A percentile compares a stretch with the other conserved stretches of the same genome.
Evolutionary conservation across 2,797 vertebrate species (phyloP).

Genomic region (Uromys caudimaculatus): DNA sequence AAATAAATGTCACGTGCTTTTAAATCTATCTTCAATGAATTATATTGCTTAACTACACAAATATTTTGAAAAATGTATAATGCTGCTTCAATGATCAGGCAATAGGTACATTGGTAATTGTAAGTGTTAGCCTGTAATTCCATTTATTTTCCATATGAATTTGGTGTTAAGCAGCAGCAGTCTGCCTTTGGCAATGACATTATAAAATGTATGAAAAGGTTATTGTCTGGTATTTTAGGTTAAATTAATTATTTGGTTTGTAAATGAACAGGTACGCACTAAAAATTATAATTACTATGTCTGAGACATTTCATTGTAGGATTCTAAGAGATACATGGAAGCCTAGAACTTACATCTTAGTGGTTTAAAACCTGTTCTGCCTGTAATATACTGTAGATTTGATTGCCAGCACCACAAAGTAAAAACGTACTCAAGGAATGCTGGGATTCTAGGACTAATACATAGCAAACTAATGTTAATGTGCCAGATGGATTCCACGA

Average conservation of each 20-base stretch:
- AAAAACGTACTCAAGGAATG: background rate
- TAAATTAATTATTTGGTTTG: constrained; percentile 64
- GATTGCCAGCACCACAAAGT: background rate
- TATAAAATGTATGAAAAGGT: constrained; percentile 22
- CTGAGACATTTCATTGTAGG: background rate
- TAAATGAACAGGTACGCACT: constrained; percentile 17
- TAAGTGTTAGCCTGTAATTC: constrained; percentile 18
- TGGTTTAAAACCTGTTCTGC: background rate
- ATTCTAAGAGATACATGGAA: background rate
- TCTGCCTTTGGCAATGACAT: background rate
- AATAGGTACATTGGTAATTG: constrained; percentile 55
- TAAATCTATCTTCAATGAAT: constrained; percentile 54
- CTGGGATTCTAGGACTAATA: background rate
- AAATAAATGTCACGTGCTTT: constrained; percentile 66
- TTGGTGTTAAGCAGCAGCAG: constrained; percentile 3
- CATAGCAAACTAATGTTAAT: background rate
- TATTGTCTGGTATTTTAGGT: constrained; percentile 15
- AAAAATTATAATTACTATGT: background rate
- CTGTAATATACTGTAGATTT: background rate
- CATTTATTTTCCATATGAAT: constrained; percentile 21
- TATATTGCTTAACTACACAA: constrained; percentile 66
- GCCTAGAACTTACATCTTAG: background rate
- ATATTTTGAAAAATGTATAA: constrained; percentile 33
- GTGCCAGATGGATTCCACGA: background rate
- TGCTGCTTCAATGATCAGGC: constrained; percentile 22